These are phyloP conservation scores for Drosophila subpulchrella DNA, from an alignment of 1,140 invertebrate genomes.

Conservation along the genomic window DNA sequence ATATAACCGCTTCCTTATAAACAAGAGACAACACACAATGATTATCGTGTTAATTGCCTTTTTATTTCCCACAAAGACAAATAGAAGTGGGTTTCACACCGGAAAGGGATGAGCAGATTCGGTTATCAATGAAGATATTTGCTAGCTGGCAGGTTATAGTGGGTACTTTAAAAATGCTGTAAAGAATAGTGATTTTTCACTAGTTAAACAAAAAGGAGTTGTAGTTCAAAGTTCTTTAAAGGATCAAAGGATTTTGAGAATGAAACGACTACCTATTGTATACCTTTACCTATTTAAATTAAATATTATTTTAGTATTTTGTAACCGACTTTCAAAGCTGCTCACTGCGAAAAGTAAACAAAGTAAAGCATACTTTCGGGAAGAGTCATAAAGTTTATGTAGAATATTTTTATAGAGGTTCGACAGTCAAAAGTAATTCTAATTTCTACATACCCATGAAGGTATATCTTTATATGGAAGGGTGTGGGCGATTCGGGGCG, in stretches of 20 bases:
- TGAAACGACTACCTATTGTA: too few relatives aligned
- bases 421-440: neutral
- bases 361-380: constrained; percentile 32
- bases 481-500: constrained; percentile 24
- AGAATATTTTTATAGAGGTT: neutral
- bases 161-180: neutral
- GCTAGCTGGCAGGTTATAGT: neutral
- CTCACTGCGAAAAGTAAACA: too few relatives aligned
- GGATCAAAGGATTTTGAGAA: too few relatives aligned
- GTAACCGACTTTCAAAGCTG: neutral
- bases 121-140: constrained; percentile 2
- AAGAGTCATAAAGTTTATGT: neutral
- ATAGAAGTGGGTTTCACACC: constrained; percentile 26
- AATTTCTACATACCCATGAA: neutral
- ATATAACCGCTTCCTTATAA: constrained; percentile 40
- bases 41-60: constrained; percentile 43
- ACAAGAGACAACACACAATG: constrained; percentile 24
- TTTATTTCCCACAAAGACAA: constrained; percentile 46
- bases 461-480: constrained; percentile 6
- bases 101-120: constrained; percentile 28
- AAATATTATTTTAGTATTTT: neutral
- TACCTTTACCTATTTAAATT: too few relatives aligned
- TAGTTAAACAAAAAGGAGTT: neutral
- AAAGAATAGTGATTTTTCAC: too few relatives aligned
- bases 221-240: too few relatives aligned